A percentile compares a stretch with the other conserved stretches of the same genome.
Evolutionary conservation across 92 coral and sea anemone genomes (phyloP).

Genomic region (Epizoanthus illoricatus): DNA sequence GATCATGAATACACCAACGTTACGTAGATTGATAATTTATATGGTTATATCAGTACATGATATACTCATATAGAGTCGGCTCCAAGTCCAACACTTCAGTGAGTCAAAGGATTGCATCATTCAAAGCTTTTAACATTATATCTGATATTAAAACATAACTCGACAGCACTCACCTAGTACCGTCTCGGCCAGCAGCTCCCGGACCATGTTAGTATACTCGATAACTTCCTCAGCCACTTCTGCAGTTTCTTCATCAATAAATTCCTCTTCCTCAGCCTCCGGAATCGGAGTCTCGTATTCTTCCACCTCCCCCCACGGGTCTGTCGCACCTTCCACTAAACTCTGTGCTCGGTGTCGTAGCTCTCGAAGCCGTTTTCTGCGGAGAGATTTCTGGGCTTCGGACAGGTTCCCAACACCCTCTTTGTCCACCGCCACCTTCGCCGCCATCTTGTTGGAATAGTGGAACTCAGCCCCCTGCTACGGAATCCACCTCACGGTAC

Average conservation of each 20-base stretch:
- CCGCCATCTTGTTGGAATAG: conserved; percentile 67
- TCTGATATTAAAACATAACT: not conserved
- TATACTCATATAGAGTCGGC: too few species aligned
- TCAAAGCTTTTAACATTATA: not conserved
- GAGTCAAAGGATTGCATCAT: not conserved
- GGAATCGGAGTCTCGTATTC: conserved; percentile 92
- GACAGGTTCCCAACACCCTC: conserved; percentile 1
- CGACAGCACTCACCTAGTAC: conserved; percentile 68
- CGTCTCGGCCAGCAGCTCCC: conserved; percentile 86
- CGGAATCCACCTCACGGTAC: not conserved
- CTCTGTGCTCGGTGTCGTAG: conserved; percentile 95
- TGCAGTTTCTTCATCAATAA: conserved; percentile 85
- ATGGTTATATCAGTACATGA: too few species aligned
- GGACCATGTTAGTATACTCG: conserved; percentile 75
- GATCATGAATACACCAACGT: too few species aligned
- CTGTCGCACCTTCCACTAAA: conserved; percentile 81
- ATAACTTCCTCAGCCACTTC: conserved; percentile 92
- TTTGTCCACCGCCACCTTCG: conserved; percentile 11
- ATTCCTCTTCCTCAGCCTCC: conserved; percentile 84
- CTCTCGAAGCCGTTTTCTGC: conserved; percentile 63
- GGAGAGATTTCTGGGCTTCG: conserved; percentile 34
- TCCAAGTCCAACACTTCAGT: too few species aligned
- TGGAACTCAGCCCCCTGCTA: conserved; percentile 3
- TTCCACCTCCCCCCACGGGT: conserved; percentile 80
- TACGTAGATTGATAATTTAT: too few species aligned